Evolutionary conservation across 64 coral and sea anemone species (phyloP).

Genomic region (Platygyra sinensis): DNA sequence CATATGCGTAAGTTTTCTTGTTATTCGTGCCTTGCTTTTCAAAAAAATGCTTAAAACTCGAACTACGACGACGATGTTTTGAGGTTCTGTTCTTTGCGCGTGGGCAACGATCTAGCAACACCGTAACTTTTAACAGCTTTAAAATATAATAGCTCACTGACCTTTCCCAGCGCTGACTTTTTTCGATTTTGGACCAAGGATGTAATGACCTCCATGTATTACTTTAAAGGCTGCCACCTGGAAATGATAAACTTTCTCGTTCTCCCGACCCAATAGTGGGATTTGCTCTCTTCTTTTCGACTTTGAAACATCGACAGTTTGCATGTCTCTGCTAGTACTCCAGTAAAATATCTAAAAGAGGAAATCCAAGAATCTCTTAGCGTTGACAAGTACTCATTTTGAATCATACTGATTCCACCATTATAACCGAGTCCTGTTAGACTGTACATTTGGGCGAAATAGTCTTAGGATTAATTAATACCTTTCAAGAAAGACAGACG

Average conservation of each 20-base stretch:
- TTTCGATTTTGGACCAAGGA: conserved; percentile 72
- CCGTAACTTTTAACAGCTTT: background rate
- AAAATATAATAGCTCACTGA: background rate
- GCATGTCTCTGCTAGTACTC: background rate
- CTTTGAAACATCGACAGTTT: conserved; percentile 73
- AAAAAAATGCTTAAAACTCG: no score
- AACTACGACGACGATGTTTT: background rate
- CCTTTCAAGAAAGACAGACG: no score
- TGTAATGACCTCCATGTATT: conserved; percentile 58
- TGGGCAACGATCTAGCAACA: background rate
- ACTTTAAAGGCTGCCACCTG: conserved; percentile 72
- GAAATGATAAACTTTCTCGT: conserved; percentile 50
- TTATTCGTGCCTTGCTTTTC: background rate
- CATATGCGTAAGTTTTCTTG: background rate
- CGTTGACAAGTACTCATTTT: no score
- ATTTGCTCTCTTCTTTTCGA: conserved; percentile 49
- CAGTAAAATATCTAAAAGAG: conserved; percentile 71
- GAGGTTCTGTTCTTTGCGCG: background rate
- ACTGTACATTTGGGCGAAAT: no score
- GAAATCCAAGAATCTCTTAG: background rate
- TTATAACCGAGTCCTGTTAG: no score
- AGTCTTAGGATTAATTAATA: no score
- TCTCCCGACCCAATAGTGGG: conserved; percentile 7
- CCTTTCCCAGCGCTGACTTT: conserved; percentile 68
- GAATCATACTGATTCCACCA: no score